A percentile compares a stretch with the other conserved stretches of the same genome.
Evolutionary conservation across 2,113 vertebrate species (phyloP).

Genomic region (Brachyhypopomus occidentalis): DNA sequence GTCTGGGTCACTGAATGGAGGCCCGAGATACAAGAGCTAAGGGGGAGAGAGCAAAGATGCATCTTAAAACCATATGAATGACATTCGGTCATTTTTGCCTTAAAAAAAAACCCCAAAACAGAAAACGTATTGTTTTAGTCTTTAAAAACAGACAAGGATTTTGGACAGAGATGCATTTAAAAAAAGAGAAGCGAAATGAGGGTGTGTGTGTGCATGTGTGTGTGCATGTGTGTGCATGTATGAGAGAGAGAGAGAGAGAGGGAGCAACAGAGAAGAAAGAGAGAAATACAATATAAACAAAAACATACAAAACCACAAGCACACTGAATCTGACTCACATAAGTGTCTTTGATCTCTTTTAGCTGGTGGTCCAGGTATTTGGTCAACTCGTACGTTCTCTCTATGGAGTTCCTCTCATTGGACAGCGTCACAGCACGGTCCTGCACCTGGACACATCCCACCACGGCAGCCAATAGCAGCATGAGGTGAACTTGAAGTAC

Average conservation of each 20-base stretch:
- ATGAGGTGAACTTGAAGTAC: conserved; percentile 70
- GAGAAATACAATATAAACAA: conserved; percentile 38
- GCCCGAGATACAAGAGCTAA: conserved; percentile 92
- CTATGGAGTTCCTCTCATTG: conserved; percentile 86
- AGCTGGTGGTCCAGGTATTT: conserved; percentile 97
- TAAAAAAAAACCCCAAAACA: neutral
- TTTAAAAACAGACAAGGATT: conserved; percentile 7
- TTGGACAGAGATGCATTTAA: conserved; percentile 37
- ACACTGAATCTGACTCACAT: conserved; percentile 77
- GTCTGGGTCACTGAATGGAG: conserved; percentile 94
- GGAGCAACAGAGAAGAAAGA: conserved; percentile 26
- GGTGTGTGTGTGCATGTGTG: neutral
- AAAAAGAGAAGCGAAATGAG: neutral
- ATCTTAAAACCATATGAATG: neutral
- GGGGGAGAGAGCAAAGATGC: conserved; percentile 50
- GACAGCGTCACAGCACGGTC: conserved; percentile 79
- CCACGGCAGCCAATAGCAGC: conserved; percentile 80
- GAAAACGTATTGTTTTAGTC: no score
- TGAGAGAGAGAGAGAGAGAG: neutral
- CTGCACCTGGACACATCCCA: conserved; percentile 77
- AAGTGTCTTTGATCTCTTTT: conserved; percentile 91
- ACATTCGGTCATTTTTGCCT: neutral
- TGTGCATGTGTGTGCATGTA: neutral
- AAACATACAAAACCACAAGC: conserved; percentile 32
- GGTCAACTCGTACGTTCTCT: conserved; percentile 95